Evolutionary conservation across 1,140 invertebrate species (phyloP), one percentile per base, ranked within the genome.

Genomic region (Bombus confusus): DNA sequence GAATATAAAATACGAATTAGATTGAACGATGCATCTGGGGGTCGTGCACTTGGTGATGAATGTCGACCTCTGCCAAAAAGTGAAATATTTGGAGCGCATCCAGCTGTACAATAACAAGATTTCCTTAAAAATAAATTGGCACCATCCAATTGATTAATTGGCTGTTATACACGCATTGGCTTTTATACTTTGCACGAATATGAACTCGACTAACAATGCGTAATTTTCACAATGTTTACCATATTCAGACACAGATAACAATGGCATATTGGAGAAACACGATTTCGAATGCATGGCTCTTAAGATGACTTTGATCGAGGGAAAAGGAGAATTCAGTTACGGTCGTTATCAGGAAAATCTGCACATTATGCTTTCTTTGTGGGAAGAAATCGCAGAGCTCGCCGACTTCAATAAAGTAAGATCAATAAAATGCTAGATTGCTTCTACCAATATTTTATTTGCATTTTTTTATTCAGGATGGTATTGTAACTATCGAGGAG

Each of bases 371-470:
- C 93, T 96, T 18, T 97, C 97, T 86, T 95, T 98, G 10, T 98
- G 97, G 97, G 97, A 98, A 87, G 97, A 98, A 95, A 97, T 98
- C 86, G 96, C 97, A 2, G 97, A 97, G 88, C 95, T 98, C 85
- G 97, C 97, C 28, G 97, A 98, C 95, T 98, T 98, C 93, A 97
- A 98, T 93, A 98, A 98, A 96, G 97, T 98, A 94, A 76, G 59
- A 59, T 15, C 18, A 3, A 41, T 37, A 2, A 22, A 52, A 52
- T 22, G 47, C 18, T 8, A 52, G 1, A 22, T 41, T 18, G 3
- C 25, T 52, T 34, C 22, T 66, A 15, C 5, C 18, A 15, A 64
- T 75, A 59, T 68, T 39, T 68, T 25, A 79, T 68, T 77, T 71
- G 59, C 5, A 75, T 41, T 31, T 34, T 34, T 28, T 74, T 39